These are phyloP conservation scores for Acleris laterana DNA, from an alignment of 2,888 invertebrate genomes.

Conservation along the genomic window DNA sequence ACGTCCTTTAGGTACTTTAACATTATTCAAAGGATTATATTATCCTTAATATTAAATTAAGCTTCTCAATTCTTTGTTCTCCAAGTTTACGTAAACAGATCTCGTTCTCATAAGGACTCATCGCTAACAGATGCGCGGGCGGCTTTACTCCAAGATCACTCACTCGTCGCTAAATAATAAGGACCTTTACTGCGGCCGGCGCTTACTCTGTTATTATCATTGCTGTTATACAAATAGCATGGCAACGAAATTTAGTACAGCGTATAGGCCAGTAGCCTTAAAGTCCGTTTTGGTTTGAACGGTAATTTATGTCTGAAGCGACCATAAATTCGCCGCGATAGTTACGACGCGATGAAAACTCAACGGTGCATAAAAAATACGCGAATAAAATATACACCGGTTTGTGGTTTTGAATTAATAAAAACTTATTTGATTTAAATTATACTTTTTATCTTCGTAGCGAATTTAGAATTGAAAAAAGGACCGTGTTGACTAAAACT, in stretches of 20 bases:
- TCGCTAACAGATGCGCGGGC: slow-evolving; percentile 41
- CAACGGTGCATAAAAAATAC: slow-evolving; percentile 32
- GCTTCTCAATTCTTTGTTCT: slow-evolving; percentile 22
- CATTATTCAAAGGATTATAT: too few species aligned
- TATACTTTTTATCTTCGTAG: not conserved
- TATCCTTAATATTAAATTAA: not conserved
- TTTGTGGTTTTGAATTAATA: slow-evolving; percentile 8
- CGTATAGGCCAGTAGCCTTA: too few species aligned
- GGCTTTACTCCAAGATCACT: too few species aligned
- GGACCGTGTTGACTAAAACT: too few species aligned
- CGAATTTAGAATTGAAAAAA: too few species aligned
- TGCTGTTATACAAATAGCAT: too few species aligned
- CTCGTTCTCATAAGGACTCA: slow-evolving; percentile 54
- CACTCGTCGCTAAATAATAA: too few species aligned
- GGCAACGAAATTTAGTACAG: too few species aligned
- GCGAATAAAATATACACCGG: slow-evolving; percentile 25
- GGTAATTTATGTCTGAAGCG: not conserved
- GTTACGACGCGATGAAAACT: slow-evolving; percentile 34
- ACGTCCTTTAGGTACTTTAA: too few species aligned
- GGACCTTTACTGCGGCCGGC: too few species aligned
- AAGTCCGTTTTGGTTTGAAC: too few species aligned
- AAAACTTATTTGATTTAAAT: not conserved
- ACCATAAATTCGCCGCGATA: slow-evolving; percentile 27
- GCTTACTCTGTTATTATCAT: too few species aligned
- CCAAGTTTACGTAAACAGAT: slow-evolving; percentile 44